A percentile compares a stretch with the other conserved stretches of the same genome.
Conservation (phyloP, 2,797 vertebrate species). For the Neomorphus geoffroyi region DNA sequence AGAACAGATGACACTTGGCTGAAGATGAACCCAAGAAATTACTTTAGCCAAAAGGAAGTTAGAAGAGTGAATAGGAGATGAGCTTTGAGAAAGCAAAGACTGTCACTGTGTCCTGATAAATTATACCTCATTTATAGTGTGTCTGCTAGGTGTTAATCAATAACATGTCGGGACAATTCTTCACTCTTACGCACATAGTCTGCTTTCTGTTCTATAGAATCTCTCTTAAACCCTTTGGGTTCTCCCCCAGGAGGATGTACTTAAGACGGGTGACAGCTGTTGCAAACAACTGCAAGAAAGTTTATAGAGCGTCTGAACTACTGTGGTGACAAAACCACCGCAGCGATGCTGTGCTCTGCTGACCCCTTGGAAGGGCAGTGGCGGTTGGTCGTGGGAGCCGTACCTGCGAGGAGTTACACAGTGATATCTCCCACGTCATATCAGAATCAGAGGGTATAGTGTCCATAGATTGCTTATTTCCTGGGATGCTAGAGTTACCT, state of each 20-base stretch:
- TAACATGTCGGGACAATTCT: constrained; percentile 3
- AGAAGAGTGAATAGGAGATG: constrained; percentile 57
- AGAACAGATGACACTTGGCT: constrained; percentile 63
- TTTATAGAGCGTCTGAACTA: not conserved
- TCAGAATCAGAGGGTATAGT: not conserved
- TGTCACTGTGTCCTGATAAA: constrained; percentile 53
- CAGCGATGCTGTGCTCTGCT: not conserved
- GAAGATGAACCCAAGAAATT: constrained; percentile 60
- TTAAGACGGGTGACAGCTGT: not conserved
- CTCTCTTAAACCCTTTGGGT: not conserved
- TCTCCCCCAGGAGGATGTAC: not conserved
- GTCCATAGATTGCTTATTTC: not conserved
- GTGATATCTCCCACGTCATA: not conserved
- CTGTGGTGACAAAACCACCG: not conserved
- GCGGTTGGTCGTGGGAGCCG: not conserved
- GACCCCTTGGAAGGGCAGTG: not conserved
- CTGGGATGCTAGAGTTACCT: not conserved
- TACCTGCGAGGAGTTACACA: not conserved
- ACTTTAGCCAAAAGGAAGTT: constrained; percentile 66
- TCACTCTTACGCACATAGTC: not conserved
- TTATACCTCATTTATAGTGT: constrained; percentile 44
- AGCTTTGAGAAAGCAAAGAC: constrained; percentile 66
- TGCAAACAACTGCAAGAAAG: not conserved
- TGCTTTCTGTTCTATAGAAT: not conserved
- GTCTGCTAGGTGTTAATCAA: constrained; percentile 56